Evolutionary conservation across 2,888 invertebrate species (phyloP).

Genomic region (Drosophila anomelani): DNA sequence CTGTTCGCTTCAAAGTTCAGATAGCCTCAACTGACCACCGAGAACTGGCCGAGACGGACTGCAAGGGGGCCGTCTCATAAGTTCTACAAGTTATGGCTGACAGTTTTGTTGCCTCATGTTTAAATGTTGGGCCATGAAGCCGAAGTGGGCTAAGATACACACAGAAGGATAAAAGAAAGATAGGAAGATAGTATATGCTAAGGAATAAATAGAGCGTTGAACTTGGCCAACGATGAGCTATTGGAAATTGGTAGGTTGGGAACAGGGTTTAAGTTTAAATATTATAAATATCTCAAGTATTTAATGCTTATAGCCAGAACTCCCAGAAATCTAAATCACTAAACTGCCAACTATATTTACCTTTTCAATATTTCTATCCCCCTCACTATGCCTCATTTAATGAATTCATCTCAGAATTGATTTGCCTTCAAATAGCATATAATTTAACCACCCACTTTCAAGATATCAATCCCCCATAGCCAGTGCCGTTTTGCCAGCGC

Average conservation of each 20-base stretch:
- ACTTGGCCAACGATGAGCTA: not conserved
- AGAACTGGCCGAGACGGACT: conserved; percentile 11
- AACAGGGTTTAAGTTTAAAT: not conserved
- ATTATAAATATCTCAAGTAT: not conserved
- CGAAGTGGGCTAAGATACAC: not conserved
- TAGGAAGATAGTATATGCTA: no score
- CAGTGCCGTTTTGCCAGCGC: conserved; percentile 15
- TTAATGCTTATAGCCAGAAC: not conserved
- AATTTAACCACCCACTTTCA: conserved; percentile 6
- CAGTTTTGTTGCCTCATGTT: conserved; percentile 17
- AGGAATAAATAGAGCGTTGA: conserved; percentile 1
- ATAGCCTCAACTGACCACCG: not conserved
- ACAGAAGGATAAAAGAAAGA: not conserved
- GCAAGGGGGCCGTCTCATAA: conserved; percentile 34
- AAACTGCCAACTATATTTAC: not conserved
- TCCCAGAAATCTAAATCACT: not conserved
- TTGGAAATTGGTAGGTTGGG: not conserved
- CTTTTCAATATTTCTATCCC: not conserved
- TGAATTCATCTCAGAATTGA: not conserved
- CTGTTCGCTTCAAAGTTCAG: conserved; percentile 6
- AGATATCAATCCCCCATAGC: conserved; percentile 8
- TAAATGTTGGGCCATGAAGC: conserved; percentile 32
- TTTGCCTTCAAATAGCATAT: conserved; percentile 10
- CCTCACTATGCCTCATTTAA: not conserved
- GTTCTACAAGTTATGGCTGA: conserved; percentile 36